phyloP scores from a whole-genome alignment of 2,888 invertebrate genomes.

The Eupithecia pulchellata region DNA sequence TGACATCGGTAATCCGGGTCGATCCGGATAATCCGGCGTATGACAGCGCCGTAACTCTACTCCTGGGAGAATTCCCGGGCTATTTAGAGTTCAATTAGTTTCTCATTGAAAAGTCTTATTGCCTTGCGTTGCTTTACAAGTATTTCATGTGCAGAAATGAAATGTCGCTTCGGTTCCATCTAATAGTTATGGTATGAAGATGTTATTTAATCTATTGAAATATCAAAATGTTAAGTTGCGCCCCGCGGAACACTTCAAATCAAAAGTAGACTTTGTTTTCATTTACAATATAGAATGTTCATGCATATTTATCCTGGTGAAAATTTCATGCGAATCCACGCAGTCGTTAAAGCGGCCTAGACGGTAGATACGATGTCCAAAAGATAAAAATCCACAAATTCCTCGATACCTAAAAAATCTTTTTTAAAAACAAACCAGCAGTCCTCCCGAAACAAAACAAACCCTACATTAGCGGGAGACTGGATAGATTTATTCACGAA shows the following conservation, averaged over 20 bases:
- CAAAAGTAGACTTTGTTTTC: no score
- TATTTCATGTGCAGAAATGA: no score
- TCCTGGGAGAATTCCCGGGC: slow-evolving; percentile 16
- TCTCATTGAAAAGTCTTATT: background rate
- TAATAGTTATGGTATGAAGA: no score
- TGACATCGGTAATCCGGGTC: slow-evolving; percentile 1
- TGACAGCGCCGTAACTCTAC: slow-evolving; percentile 42
- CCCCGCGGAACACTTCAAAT: no score
- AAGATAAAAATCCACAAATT: background rate
- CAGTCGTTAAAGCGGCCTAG: no score
- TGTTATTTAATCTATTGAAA: no score
- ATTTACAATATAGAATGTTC: no score
- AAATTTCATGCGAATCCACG: no score
- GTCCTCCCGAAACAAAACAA: slow-evolving; percentile 33
- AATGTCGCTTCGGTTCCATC: no score
- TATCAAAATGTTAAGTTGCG: no score
- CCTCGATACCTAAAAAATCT: background rate
- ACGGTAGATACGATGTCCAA: background rate
- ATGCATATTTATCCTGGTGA: no score
- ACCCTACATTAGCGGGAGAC: slow-evolving; percentile 37
- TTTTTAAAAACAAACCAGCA: slow-evolving; percentile 1
- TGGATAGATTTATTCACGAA: slow-evolving; percentile 53
- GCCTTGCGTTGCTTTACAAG: background rate
- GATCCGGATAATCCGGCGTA: slow-evolving; percentile 35
- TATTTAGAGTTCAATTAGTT: slow-evolving; percentile 7